Percentiles rank a stretch among this genome's conserved stretches.
Conservation (phyloP, 2,888 invertebrate species). For the Diloba caeruleocephala region DNA sequence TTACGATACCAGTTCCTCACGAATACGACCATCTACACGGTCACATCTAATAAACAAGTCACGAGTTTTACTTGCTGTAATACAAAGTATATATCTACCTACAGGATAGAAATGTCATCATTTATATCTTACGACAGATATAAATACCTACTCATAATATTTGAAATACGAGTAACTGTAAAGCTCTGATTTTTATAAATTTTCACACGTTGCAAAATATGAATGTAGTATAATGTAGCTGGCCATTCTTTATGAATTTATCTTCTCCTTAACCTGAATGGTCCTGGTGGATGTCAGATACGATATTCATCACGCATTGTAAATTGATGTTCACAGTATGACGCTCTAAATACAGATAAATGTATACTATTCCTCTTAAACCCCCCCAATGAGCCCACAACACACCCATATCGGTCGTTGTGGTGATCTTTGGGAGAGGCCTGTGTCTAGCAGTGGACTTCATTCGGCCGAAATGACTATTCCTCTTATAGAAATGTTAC, state of each 20-base stretch:
- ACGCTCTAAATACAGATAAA: too few relatives aligned
- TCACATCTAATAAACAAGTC: slow-evolving; percentile 76
- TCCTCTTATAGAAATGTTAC: too few relatives aligned
- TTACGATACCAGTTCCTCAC: slow-evolving; percentile 81
- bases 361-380: too few relatives aligned
- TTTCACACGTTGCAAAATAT: neutral
- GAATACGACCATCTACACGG: slow-evolving; percentile 76
- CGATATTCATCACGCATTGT: too few relatives aligned
- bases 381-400: too few relatives aligned
- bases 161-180: slow-evolving; percentile 22
- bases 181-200: slow-evolving; percentile 25
- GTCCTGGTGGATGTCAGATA: too few relatives aligned
- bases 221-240: slow-evolving; percentile 3
- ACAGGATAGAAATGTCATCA: slow-evolving; percentile 41
- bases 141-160: too few relatives aligned
- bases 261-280: neutral
- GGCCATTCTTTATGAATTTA: neutral
- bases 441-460: too few relatives aligned
- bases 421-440: too few relatives aligned
- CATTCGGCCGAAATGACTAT: too few relatives aligned
- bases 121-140: slow-evolving; percentile 26
- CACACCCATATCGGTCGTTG: too few relatives aligned
- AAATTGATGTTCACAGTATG: too few relatives aligned
- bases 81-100: slow-evolving; percentile 53
- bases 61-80: slow-evolving; percentile 55